Percentiles rank a stretch among this genome's conserved stretches.
phyloP scores from a whole-genome alignment of 2,888 invertebrate species.

The Exephanes ischioxanthus region DNA sequence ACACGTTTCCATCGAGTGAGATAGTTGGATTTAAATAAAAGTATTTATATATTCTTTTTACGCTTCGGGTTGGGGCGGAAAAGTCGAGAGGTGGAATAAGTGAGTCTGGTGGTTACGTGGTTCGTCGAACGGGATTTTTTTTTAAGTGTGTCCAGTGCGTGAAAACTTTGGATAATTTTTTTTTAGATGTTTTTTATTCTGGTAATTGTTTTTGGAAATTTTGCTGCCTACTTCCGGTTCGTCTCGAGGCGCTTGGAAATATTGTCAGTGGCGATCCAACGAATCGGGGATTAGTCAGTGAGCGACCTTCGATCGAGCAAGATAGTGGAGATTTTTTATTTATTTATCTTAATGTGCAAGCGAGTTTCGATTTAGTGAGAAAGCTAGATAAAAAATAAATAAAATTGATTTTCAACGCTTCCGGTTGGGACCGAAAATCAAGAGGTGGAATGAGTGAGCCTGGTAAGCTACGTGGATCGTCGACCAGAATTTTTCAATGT shows the following conservation, averaged over 20 bases:
- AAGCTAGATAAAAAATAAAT: too few relatives aligned
- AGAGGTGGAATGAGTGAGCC: constrained; percentile 28
- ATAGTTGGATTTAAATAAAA: too few relatives aligned
- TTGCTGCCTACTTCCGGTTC: not conserved
- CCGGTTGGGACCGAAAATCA: not conserved
- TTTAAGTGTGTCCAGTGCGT: not conserved
- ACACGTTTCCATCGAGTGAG: too few relatives aligned
- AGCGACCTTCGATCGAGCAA: not conserved
- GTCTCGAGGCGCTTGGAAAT: too few relatives aligned
- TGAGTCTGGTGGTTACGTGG: not conserved
- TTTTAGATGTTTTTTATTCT: not conserved
- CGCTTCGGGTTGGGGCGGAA: not conserved
- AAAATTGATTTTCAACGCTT: not conserved
- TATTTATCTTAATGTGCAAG: too few relatives aligned
- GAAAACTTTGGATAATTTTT: not conserved
- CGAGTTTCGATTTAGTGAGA: too few relatives aligned
- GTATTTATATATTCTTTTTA: not conserved
- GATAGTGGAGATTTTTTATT: too few relatives aligned
- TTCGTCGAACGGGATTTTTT: not conserved
- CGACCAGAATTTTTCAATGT: not conserved
- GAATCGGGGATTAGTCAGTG: too few relatives aligned
- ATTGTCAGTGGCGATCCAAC: too few relatives aligned
- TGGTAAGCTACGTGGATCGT: not conserved
- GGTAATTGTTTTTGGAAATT: not conserved
- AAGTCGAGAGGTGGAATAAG: constrained; percentile 10